A percentile compares a stretch with the other conserved stretches of the same genome.
Conservation (phyloP, 2,113 vertebrate species). For the Gobiocypris rarus region DNA sequence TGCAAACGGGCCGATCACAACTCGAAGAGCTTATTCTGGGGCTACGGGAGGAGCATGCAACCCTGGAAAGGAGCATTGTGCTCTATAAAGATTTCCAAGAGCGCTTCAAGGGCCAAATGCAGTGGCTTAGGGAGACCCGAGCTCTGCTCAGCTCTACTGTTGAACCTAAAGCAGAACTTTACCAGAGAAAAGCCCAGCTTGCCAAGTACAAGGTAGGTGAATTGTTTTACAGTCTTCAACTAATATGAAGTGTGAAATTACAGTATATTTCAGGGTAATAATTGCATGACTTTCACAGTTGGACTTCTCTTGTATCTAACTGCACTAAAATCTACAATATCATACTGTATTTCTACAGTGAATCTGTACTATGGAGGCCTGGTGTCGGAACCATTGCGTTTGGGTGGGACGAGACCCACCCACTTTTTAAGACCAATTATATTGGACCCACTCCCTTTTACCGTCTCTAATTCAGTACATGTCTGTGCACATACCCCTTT, state of each 20-base stretch:
- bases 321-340: no score
- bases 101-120: constrained; percentile 84
- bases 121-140: constrained; percentile 86
- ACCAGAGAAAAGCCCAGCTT: constrained; percentile 93
- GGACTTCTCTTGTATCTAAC: no score
- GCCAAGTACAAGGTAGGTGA: constrained; percentile 91
- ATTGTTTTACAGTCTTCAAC: not conserved
- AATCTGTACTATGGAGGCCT: no score
- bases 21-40: constrained; percentile 84
- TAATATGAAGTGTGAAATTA: not conserved
- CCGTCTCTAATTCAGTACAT: no score
- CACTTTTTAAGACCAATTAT: no score
- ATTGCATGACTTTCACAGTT: no score
- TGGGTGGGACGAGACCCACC: no score
- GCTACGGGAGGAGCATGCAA: constrained; percentile 84
- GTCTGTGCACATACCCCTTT: no score
- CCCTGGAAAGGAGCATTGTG: constrained; percentile 85
- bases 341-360: no score
- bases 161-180: constrained; percentile 91
- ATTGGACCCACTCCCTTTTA: no score
- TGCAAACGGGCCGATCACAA: constrained; percentile 78
- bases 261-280: no score
- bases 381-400: no score
- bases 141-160: constrained; percentile 77
- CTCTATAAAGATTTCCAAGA: constrained; percentile 92